Evolutionary conservation across 2,797 vertebrate species (phyloP).

Genomic region (Diglossa cyanea): DNA sequence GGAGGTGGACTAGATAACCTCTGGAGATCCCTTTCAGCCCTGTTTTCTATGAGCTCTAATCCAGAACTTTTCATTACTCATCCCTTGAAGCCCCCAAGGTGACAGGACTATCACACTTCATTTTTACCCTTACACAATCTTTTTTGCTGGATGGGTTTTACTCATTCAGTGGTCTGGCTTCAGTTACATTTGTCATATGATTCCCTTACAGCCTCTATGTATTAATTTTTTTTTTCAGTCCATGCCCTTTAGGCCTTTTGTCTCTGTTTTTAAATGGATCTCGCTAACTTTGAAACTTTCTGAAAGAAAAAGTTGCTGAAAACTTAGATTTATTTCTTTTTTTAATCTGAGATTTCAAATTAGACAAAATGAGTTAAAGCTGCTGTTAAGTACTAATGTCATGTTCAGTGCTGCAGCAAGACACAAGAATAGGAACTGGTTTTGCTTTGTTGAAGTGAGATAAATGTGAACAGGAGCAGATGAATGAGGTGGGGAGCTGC

Average conservation of each 20-base stretch:
- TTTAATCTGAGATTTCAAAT: background rate
- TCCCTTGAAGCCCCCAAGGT: background rate
- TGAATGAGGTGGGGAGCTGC: background rate
- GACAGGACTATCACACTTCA: background rate
- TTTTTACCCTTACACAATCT: background rate
- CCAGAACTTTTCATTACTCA: background rate
- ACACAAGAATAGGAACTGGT: background rate
- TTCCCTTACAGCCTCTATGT: background rate
- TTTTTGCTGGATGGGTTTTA: background rate
- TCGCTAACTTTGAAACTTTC: background rate
- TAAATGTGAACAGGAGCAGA: background rate
- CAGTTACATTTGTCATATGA: background rate
- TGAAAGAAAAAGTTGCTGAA: background rate
- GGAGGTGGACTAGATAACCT: constrained; percentile 1
- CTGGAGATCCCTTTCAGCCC: background rate
- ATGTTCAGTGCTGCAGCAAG: background rate
- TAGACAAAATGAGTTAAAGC: background rate
- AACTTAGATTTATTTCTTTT: background rate
- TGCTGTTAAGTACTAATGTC: background rate
- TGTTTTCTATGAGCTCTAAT: constrained; percentile 12
- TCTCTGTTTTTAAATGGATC: background rate
- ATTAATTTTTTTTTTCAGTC: background rate
- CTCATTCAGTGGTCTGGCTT: background rate
- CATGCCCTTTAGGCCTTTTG: background rate
- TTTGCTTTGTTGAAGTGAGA: background rate